Base-by-base conservation (phyloP, 2,888 invertebrate genomes). In the Dermolepida albohirtum region DNA sequence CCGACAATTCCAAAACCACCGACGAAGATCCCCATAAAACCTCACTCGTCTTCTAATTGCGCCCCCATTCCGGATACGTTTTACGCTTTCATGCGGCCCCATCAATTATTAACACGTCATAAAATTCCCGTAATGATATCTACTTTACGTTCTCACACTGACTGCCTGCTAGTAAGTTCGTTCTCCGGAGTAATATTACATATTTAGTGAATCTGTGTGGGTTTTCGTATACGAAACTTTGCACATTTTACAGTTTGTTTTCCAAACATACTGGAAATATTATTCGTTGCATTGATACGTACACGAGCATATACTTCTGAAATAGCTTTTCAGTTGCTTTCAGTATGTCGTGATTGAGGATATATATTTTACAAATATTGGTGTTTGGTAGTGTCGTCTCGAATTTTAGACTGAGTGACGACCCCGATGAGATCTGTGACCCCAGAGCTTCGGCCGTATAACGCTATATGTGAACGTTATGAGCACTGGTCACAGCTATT, bases 401-500 rank as follows among this genome's bases (percentile, higher is more conserved):
- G 64, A 67, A 66, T 55, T 55, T 55, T 40, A 67, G 68, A 71
- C 66, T 68, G 65, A 69, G 64, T 66, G 68, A 68, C 69, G 66
- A 16, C 16, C 41, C n/a, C 66, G 68, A 64, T 47, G 64, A 71
- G 70, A 63, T 64, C 69, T 71, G 63, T 69, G 69, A 66, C 59
- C 67, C 66, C 70, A 59, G 43, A 63, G 44, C 57, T 17, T 12
- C 22, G 16, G 10, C 11, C 11, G 40, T 55, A 29, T 12, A 55
- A 40, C 41, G 16, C 59, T 63, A 66, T 70, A 69, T 55, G 69
- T 72, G 66, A 70, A 69, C 57, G 71, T 73, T 74, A 74, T 73
- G 72, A 72, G 69, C 73, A 72, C 71, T 71, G 67, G 67, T 67
- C 72, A 69, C 70, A 68, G 72, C 70, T 64, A 57, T 57, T 57